These are phyloP conservation scores for Sebastes itinus DNA, from an alignment of 2,797 vertebrate species.

Conservation along the genomic window DNA sequence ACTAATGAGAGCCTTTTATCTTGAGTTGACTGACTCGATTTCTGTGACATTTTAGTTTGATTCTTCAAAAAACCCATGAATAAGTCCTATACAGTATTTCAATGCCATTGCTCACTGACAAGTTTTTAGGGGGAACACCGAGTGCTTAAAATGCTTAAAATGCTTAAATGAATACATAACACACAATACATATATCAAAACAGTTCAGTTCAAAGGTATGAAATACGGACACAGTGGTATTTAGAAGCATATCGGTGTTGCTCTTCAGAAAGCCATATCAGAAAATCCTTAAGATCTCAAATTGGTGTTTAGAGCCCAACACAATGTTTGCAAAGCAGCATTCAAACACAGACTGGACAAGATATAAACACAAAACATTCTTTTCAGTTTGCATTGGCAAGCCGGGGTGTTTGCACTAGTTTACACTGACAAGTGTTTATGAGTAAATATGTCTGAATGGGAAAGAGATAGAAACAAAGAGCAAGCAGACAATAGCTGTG, in stretches of 20 bases:
- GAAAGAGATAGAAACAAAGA: constrained; percentile 34
- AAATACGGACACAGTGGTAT: not conserved
- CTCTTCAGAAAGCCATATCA: not conserved
- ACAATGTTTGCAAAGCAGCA: constrained; percentile 15
- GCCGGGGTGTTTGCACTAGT: constrained; percentile 10
- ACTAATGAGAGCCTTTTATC: not conserved
- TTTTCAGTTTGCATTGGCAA: constrained; percentile 10
- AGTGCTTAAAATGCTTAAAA: not conserved
- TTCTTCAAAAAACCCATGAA: not conserved
- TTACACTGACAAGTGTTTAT: constrained; percentile 22
- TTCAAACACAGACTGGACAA: not conserved
- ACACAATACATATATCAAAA: not conserved
- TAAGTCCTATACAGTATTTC: not conserved
- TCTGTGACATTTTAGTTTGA: not conserved
- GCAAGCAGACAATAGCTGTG: not conserved
- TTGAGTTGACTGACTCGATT: not conserved
- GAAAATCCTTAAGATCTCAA: not conserved
- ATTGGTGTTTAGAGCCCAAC: not conserved
- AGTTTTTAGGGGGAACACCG: not conserved
- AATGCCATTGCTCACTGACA: not conserved
- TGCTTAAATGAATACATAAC: not conserved
- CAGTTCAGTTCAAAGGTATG: not conserved
- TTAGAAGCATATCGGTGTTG: not conserved
- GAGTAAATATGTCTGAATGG: constrained; percentile 15
- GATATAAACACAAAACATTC: constrained; percentile 16